Evolutionary conservation across 1,140 invertebrate species (phyloP), one percentile per base, ranked within the genome.

Genomic region (Trichonephila clavata): DNA sequence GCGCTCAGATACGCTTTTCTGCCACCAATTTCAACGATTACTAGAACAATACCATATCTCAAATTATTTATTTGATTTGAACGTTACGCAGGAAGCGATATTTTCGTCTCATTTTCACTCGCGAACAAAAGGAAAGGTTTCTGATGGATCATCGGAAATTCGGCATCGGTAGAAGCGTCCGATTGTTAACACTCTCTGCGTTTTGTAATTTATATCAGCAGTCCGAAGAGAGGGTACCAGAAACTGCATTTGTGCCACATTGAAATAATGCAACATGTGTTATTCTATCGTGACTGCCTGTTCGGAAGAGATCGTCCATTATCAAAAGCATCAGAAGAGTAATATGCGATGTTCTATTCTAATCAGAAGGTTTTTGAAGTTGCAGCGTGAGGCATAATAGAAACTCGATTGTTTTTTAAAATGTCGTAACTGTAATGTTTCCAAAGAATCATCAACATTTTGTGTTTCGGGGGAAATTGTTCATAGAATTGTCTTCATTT

Each of bases 11-110:
- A 50, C 61, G 59, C 61, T 77, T 77, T 93, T 71, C 92, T 87
- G 39, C 83, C 65, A 93, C 86, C 86, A 87, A 93, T 93, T 87
- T 93, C 59, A 59, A 50, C 86, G 84, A 93, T 93, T 93, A 93
- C 92, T 93, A 57, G 92, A 93, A 93, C 92, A 93, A 93, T 93
- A 93, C 92, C 59, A 59, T 87, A 87, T 88, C 92, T 81, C 27
- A 59, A 87, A 87, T 86, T 93, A 81, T 93, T 93, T 93, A 93
- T 93, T 93, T 61, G 84, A 80, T 88, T 81, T 86, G 57, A 87
- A 88, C 84, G 86, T 87, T 93, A 80, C 71, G 92, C 86, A 87
- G 86, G 92, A 87, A 93, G 57, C 92, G 92, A 93, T 93, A 93
- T 93, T 93, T 87, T 93, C 71, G 65, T 68, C 91, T 86, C 80